Evolutionary conservation across 2,113 vertebrate genomes (phyloP).

Genomic region (Gallinago media): DNA sequence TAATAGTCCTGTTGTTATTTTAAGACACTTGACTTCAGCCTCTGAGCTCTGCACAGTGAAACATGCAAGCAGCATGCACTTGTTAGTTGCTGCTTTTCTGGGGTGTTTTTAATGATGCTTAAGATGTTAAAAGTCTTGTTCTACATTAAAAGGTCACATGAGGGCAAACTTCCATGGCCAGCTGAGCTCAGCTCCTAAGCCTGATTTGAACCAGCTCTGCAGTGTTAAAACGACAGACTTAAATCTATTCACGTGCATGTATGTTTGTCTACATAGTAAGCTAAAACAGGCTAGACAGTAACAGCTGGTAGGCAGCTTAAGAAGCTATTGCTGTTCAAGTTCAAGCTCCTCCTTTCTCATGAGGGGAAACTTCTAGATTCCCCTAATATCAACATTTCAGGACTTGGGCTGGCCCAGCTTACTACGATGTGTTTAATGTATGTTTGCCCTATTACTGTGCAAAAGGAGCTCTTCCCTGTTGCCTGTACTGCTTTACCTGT

Average conservation of each 20-base stretch:
- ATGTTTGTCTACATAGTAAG: not conserved
- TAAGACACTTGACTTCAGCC: not conserved
- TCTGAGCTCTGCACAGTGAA: not conserved
- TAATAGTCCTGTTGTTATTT: not conserved
- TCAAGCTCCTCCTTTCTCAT: not conserved
- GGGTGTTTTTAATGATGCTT: not conserved
- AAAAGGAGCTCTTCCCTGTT: not conserved
- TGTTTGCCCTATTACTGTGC: not conserved
- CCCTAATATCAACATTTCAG: not conserved
- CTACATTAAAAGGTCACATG: not conserved
- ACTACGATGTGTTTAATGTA: accelerated
- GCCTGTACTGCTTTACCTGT: not conserved
- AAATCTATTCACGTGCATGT: accelerated
- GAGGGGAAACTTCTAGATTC: not conserved
- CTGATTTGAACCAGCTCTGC: not conserved
- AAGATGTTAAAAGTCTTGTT: not conserved
- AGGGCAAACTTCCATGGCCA: not conserved
- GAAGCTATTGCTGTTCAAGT: not conserved
- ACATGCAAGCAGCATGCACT: not conserved
- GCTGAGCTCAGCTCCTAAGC: not conserved
- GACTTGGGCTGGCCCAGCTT: not conserved
- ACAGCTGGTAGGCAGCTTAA: not conserved
- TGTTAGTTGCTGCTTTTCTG: not conserved
- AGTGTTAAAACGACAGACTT: not conserved
- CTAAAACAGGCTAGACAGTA: not conserved